Evolutionary conservation across 2,113 vertebrate species (phyloP), one percentile per base, ranked within the genome.

Genomic region (Casuarius casuarius): DNA sequence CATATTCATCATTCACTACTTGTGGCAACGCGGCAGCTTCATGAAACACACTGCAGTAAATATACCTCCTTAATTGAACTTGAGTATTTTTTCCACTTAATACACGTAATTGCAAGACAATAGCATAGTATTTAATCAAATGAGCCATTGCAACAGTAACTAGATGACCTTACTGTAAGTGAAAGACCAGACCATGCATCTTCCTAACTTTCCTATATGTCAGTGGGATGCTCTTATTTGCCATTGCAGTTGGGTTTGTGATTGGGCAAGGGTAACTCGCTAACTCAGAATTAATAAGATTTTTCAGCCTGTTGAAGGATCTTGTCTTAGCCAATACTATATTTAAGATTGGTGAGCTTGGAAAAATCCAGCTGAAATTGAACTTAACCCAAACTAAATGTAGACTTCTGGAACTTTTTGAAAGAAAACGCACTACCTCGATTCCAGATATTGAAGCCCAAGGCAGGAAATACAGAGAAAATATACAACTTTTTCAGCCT

Each of bases 71-170:
- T 97, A 97, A 97, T 95, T 97, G 97, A 98, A 97, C 96, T 59
- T 52, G 59, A 94, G 83, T 84, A 95, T 97, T 97, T 97, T 96
- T 98, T 97, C 93, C 89, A 74, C 93, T 98, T 89, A 97, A 97
- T 97, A 95, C 67, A 90, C 79, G 77, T 95, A 96, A 97, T 97
- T 97, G 96, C 84, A 97, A 97, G 95, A 95, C 95, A 97, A 96
- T 96, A 94, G 76, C 91, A 97, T 91, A 62, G 22, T 91, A 95
- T 96, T 98, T 97, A 97, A 97, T 97, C 94, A 97, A 96, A 97
- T 95, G 87, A 98, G 66, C 94, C 93, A 92, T 97, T 98, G 96
- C 96, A 98, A 97, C 94, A 95, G 61, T 97, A 97, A 97, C 95
- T 96, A 96, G 52, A 94, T 95, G 95, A 97, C 94, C 92, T 97